A percentile compares a stretch with the other conserved stretches of the same genome.
Conservation (phyloP, 2,888 invertebrate genomes). For the Gryllus longicercus region DNA sequence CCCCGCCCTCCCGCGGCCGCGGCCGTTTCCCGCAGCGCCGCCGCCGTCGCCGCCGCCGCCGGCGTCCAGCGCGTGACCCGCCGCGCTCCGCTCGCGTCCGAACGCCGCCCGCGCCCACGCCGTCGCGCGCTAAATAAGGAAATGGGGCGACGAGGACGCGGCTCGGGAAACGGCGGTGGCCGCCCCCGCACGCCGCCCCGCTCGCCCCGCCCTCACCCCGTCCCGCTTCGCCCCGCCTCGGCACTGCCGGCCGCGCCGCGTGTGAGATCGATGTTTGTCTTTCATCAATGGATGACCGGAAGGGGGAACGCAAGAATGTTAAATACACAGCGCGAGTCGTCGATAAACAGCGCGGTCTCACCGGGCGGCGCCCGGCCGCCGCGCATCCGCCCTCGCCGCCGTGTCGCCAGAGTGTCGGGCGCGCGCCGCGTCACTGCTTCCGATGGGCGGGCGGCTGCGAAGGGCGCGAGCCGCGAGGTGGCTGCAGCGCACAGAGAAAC, state of each 20-base stretch:
- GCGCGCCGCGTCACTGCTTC: background rate
- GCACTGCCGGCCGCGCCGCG: background rate
- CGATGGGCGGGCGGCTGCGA: background rate
- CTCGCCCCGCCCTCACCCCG: no score
- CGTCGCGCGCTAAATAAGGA: constrained; percentile 1
- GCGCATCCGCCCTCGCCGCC: background rate
- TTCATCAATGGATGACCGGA: constrained; percentile 10
- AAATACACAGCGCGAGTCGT: constrained; percentile 1
- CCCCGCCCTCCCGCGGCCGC: background rate
- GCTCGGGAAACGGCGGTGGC: background rate
- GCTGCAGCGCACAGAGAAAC: background rate
- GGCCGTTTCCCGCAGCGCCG: background rate
- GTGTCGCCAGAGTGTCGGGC: background rate
- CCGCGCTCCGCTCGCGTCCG: background rate
- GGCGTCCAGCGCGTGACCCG: background rate
- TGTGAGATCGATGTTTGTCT: background rate
- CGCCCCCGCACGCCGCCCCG: background rate
- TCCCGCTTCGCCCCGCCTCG: background rate
- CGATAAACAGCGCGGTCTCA: background rate
- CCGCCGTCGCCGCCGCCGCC: background rate
- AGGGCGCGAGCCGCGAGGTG: no score
- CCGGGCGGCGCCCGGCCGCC: background rate
- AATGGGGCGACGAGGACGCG: background rate
- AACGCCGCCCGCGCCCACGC: background rate
- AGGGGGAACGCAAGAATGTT: constrained; percentile 10